phyloP scores from a whole-genome alignment of 2,797 vertebrate genomes.

The Betta splendens region DNA sequence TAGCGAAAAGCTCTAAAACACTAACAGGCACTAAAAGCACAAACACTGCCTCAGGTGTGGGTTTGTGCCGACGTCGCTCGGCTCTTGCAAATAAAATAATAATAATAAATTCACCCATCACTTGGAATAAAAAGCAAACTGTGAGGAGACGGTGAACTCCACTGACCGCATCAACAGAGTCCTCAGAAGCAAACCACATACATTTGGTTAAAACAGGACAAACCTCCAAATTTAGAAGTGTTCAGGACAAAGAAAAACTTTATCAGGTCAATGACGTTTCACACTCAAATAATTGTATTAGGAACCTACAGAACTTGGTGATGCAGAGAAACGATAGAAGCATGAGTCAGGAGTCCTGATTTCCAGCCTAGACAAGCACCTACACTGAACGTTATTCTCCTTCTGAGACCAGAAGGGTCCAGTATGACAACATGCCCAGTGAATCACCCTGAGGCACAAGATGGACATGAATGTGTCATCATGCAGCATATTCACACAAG shows the following conservation, averaged over 20 bases:
- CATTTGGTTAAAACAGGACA: no score
- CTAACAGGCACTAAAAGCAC: background rate
- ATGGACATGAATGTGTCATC: background rate
- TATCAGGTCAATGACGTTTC: background rate
- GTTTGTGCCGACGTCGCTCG: background rate
- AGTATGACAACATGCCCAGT: background rate
- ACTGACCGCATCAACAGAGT: no score
- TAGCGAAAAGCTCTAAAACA: background rate
- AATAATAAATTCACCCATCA: no score
- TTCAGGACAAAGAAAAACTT: no score
- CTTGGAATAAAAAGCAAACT: no score
- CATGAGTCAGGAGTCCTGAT: conserved; percentile 50
- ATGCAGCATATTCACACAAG: no score
- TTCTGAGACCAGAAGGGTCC: conserved; percentile 10
- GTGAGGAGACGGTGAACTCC: no score
- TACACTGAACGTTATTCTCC: conserved; percentile 33
- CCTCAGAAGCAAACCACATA: no score
- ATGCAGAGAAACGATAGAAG: conserved; percentile 40
- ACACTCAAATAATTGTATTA: no score
- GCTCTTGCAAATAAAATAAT: background rate
- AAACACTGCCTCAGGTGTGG: background rate
- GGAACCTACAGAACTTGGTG: no score
- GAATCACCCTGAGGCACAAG: background rate
- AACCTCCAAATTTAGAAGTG: no score
- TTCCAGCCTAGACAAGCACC: conserved; percentile 43